These are phyloP conservation scores for Tetrao urogallus DNA, from an alignment of 2,113 vertebrate species.

Conservation along the genomic window DNA sequence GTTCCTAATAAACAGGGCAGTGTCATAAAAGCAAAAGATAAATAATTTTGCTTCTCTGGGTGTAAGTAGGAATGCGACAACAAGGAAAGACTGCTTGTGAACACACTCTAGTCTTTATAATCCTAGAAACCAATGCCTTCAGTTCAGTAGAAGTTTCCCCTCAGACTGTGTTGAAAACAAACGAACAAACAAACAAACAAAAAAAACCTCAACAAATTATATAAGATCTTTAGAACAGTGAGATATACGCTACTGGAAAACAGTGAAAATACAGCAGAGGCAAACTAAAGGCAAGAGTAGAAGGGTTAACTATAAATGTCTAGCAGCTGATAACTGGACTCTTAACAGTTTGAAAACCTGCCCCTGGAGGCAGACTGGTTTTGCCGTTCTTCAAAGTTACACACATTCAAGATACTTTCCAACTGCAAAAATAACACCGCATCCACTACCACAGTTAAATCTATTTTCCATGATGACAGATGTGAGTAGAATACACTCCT, in stretches of 20 bases:
- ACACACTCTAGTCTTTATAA: not conserved
- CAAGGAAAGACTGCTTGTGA: not conserved
- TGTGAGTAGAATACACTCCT: not conserved
- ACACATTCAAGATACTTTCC: not conserved
- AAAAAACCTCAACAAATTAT: not conserved
- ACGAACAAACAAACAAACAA: not conserved
- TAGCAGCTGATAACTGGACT: not conserved
- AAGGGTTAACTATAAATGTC: not conserved
- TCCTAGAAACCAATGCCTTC: not conserved
- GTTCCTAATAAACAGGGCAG: not conserved
- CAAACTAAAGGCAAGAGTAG: not conserved
- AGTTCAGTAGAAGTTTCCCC: not conserved
- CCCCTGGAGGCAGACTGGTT: not conserved
- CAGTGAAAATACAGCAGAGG: not conserved
- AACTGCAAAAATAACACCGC: not conserved
- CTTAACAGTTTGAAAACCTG: not conserved
- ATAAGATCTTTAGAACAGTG: not conserved
- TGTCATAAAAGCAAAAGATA: not conserved
- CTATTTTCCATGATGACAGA: not conserved
- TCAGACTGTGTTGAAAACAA: not conserved
- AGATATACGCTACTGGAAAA: not conserved
- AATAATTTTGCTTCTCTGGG: not conserved
- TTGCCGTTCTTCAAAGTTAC: not conserved
- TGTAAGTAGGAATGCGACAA: rapidly evolving
- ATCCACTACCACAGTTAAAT: not conserved